Conservation (phyloP, 1,140 invertebrate genomes). For the Trissolcus basalis region DNA sequence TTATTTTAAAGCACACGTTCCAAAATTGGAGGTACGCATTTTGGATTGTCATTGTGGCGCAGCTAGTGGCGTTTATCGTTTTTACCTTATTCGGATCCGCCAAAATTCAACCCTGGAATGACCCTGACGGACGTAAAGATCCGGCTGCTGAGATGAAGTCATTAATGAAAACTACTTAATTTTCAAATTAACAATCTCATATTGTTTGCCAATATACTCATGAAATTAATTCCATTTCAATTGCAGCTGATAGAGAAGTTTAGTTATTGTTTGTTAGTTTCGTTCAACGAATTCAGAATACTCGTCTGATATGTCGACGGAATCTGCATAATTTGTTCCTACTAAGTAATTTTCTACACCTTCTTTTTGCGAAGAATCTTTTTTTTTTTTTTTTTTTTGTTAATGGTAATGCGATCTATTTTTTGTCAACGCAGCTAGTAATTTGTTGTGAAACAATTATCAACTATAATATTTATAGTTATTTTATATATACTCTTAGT, state of each 20-base stretch:
- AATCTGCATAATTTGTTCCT: slow-evolving; percentile 19
- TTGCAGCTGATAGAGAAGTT: too few relatives aligned
- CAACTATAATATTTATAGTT: too few relatives aligned
- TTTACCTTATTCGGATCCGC: slow-evolving; percentile 87
- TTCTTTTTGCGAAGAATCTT: neutral
- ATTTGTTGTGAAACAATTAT: too few relatives aligned
- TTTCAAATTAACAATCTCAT: slow-evolving; percentile 29
- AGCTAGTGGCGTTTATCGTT: slow-evolving; percentile 82
- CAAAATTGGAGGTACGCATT: slow-evolving; percentile 88
- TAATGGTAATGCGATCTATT: too few relatives aligned
- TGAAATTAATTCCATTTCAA: neutral
- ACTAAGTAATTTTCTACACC: slow-evolving; percentile 3
- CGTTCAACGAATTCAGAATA: too few relatives aligned
- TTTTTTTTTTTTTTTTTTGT: neutral
- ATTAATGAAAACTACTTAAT: slow-evolving; percentile 34
- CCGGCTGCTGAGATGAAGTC: slow-evolving; percentile 36
- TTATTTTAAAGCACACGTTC: slow-evolving; percentile 79
- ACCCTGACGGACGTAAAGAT: slow-evolving; percentile 57
- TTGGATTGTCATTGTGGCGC: slow-evolving; percentile 85
- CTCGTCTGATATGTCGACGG: neutral
- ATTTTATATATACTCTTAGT: too few relatives aligned
- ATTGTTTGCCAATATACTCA: slow-evolving; percentile 20
- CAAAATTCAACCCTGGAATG: slow-evolving; percentile 89
- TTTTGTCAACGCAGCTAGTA: neutral
- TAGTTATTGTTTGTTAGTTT: too few relatives aligned